Percentiles rank a stretch among this genome's conserved stretches.
Conservation (phyloP, 2,888 invertebrate genomes). For the Abrostola triplasia region DNA sequence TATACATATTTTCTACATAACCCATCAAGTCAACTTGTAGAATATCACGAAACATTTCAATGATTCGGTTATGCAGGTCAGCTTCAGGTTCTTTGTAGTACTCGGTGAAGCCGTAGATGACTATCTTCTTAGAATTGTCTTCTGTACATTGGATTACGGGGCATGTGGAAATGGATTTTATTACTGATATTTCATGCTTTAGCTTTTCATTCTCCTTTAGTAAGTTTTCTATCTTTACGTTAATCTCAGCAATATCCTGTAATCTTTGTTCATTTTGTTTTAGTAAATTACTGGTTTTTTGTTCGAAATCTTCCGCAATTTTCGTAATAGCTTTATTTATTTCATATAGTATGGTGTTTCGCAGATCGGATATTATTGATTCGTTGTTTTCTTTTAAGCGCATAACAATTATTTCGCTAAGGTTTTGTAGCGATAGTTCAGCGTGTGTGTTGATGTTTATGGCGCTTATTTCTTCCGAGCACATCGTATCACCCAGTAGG, state of each 20-base stretch:
- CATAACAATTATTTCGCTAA: constrained; percentile 14
- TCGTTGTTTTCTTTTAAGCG: constrained; percentile 15
- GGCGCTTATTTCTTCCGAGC: neutral
- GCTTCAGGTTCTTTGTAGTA: constrained; percentile 3
- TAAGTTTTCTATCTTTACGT: constrained; percentile 7
- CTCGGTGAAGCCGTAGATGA: constrained; percentile 6
- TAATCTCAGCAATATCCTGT: constrained; percentile 1
- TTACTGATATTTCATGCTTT: neutral
- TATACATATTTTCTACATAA: constrained; percentile 7
- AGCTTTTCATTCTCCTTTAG: constrained; percentile 3
- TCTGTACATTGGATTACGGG: neutral
- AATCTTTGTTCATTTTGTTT: constrained; percentile 4
- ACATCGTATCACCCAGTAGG: constrained; percentile 15
- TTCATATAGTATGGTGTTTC: constrained; percentile 9
- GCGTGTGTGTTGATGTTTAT: neutral
- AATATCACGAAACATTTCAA: constrained; percentile 2
- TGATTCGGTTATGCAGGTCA: neutral
- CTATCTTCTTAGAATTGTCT: constrained; percentile 6
- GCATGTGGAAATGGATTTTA: neutral
- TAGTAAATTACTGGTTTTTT: neutral
- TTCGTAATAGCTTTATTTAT: constrained; percentile 7
- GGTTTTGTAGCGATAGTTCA: constrained; percentile 11
- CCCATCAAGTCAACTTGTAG: neutral
- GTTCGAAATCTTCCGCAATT: neutral
- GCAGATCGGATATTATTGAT: constrained; percentile 6